Conservation (phyloP, 1,140 invertebrate genomes). For the Trichonephila clavata region DNA sequence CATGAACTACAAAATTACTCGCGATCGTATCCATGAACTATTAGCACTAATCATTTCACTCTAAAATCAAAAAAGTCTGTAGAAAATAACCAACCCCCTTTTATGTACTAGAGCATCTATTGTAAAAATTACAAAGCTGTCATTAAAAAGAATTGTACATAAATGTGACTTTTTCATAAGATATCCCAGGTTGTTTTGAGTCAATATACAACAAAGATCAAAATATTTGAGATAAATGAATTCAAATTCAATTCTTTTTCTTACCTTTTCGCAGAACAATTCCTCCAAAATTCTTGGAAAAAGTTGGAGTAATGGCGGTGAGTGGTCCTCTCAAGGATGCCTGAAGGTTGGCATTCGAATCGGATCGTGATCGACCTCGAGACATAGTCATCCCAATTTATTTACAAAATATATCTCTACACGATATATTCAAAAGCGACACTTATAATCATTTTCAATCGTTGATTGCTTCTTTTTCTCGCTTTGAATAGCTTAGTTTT, state of each 20-base stretch:
- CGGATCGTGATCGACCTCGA: constrained; percentile 51
- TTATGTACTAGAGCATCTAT: no score
- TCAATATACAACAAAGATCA: background rate
- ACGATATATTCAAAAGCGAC: background rate
- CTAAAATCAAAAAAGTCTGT: no score
- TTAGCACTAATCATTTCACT: no score
- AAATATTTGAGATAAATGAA: background rate
- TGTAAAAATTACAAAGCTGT: no score
- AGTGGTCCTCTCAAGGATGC: constrained; percentile 55
- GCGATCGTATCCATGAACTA: no score
- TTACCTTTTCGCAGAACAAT: constrained; percentile 57
- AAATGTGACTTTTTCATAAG: no score
- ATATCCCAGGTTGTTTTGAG: no score
- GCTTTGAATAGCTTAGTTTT: no score
- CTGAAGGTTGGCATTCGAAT: constrained; percentile 14
- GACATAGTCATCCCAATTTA: constrained; percentile 35
- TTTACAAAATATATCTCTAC: background rate
- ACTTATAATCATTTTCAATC: background rate
- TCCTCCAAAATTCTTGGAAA: constrained; percentile 34
- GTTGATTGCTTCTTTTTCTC: background rate
- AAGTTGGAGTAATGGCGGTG: background rate
- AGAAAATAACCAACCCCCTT: no score
- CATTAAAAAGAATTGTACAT: no score
- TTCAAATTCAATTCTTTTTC: background rate
- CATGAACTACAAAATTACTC: no score